A percentile compares a stretch with the other conserved stretches of the same genome.
These are phyloP conservation scores for Ophioninae sp. DNA, from an alignment of 2,888 invertebrate genomes.

Conservation along the genomic window DNA sequence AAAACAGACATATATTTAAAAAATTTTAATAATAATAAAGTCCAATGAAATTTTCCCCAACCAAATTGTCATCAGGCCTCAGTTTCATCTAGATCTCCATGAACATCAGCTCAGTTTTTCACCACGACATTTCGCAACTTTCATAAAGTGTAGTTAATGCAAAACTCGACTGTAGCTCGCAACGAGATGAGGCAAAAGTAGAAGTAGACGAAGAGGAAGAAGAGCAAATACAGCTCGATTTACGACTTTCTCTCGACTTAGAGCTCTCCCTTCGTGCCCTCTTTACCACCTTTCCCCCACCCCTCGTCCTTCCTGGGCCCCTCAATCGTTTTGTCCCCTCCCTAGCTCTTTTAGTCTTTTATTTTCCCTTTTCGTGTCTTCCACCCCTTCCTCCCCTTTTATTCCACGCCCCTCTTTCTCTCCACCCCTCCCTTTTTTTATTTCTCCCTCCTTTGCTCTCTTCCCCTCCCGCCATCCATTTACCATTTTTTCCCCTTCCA, in stretches of 20 bases:
- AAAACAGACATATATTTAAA: too few species aligned
- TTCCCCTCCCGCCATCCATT: neutral
- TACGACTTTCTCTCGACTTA: conserved; percentile 65
- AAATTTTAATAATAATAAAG: too few species aligned
- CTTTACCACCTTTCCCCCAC: conserved; percentile 39
- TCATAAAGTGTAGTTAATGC: conserved; percentile 21
- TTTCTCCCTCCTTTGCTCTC: neutral
- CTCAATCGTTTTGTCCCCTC: neutral
- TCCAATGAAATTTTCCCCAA: too few species aligned
- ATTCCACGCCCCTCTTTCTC: too few species aligned
- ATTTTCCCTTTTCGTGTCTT: too few species aligned
- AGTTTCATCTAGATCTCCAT: too few species aligned
- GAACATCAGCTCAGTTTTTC: neutral
- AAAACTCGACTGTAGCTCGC: conserved; percentile 38
- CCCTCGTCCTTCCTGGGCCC: conserved; percentile 20
- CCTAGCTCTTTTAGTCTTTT: too few species aligned
- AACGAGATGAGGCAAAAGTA: conserved; percentile 43
- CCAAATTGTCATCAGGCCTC: too few species aligned
- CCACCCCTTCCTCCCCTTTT: too few species aligned
- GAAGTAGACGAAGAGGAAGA: conserved; percentile 47
- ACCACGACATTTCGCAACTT: conserved; percentile 15
- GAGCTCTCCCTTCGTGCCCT: conserved; percentile 51
- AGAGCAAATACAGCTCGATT: conserved; percentile 67
- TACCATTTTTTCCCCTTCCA: neutral
- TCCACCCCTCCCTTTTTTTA: too few species aligned